These are phyloP conservation scores for Tryphoninae sp. DNA, from an alignment of 2,888 invertebrate genomes.

Conservation along the genomic window DNA sequence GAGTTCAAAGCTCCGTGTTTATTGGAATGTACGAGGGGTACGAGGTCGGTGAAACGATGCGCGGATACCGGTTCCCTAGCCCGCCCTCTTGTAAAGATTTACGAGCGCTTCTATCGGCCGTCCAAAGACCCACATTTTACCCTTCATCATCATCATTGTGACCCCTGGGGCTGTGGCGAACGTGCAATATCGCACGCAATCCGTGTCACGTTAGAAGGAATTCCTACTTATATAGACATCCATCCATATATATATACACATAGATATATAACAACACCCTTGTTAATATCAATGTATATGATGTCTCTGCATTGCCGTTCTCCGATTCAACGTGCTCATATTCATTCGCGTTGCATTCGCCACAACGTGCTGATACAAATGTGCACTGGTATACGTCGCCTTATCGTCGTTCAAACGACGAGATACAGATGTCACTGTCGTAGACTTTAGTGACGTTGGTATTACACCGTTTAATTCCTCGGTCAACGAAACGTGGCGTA, in stretches of 20 bases:
- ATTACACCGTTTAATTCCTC: conserved; percentile 4
- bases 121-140: conserved; percentile 14
- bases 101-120: conserved; percentile 4
- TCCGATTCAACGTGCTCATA: conserved; percentile 31
- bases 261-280: background rate
- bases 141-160: conserved; percentile 41
- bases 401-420: conserved; percentile 39
- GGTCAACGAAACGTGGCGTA: background rate
- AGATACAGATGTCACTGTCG: conserved; percentile 34
- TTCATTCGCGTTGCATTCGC: conserved; percentile 28
- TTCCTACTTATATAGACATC: conserved; percentile 2
- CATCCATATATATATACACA: conserved; percentile 3
- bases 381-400: conserved; percentile 5
- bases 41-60: background rate
- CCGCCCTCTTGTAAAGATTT: conserved; percentile 6
- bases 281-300: background rate
- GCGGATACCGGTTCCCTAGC: background rate
- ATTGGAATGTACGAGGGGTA: no score
- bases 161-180: conserved; percentile 64
- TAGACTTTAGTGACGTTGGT: conserved; percentile 23
- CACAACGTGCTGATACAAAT: conserved; percentile 28
- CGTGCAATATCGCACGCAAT: conserved; percentile 75
- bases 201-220: conserved; percentile 48
- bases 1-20: no score
- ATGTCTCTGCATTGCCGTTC: conserved; percentile 34